Evolutionary conservation across 1,140 invertebrate genomes (phyloP).

Genomic region (Tetragonula clypearis): DNA sequence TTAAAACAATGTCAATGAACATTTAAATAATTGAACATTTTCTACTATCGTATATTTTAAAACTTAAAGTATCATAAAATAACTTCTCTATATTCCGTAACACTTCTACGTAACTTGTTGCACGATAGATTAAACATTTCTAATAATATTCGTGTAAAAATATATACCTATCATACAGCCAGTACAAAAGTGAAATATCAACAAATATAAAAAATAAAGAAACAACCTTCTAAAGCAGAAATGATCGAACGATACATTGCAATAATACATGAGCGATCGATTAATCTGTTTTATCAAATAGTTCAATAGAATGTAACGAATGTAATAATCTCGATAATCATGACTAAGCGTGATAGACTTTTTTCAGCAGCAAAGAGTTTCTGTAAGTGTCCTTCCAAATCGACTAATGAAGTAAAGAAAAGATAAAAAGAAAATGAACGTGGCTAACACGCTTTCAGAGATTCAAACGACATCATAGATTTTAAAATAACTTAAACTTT

Average conservation of each 20-base stretch:
- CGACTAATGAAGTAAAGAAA: slow-evolving; percentile 13
- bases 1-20: not conserved
- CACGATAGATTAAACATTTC: not conserved
- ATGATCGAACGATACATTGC: not conserved
- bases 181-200: slow-evolving; percentile 5
- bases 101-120: not conserved
- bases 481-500: slow-evolving; percentile 42
- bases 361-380: slow-evolving; percentile 68
- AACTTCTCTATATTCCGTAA: not conserved
- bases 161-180: slow-evolving; percentile 7
- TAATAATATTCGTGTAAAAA: not conserved
- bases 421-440: slow-evolving; percentile 27
- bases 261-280: not conserved
- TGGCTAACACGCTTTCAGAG: slow-evolving; percentile 59
- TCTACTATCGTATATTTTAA: not conserved
- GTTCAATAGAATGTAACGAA: not conserved
- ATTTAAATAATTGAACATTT: not conserved
- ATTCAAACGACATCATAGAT: slow-evolving; percentile 59
- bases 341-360: slow-evolving; percentile 30
- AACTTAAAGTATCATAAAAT: not conserved
- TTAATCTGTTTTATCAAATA: slow-evolving; percentile 13
- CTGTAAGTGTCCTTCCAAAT: slow-evolving; percentile 76
- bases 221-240: no score
- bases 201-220: not conserved
- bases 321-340: not conserved